phyloP scores from a whole-genome alignment of 2,113 vertebrate genomes.

The Dasyornis broadbenti region DNA sequence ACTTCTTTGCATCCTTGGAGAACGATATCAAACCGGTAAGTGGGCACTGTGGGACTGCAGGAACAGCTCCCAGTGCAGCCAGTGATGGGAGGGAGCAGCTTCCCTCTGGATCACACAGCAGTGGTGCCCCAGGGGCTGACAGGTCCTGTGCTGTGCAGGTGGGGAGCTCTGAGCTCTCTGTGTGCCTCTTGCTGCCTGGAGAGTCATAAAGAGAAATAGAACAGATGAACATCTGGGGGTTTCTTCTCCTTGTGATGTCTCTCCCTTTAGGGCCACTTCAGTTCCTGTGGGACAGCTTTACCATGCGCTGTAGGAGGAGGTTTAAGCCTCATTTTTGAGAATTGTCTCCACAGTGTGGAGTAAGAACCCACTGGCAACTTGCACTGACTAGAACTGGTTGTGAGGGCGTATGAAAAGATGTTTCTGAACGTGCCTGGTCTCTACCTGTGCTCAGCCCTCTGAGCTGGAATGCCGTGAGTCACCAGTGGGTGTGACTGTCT shows the following conservation, averaged over 20 bases:
- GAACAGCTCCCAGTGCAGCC: not conserved
- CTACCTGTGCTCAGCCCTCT: not conserved
- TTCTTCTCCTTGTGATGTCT: not conserved
- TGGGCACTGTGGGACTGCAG: not conserved
- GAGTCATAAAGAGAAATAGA: not conserved
- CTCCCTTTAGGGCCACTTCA: not conserved
- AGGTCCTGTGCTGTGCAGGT: rapidly evolving
- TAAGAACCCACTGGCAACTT: not conserved
- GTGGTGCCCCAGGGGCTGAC: rapidly evolving
- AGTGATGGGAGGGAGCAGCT: not conserved
- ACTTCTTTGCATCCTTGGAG: slow-evolving; percentile 89
- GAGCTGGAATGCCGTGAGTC: not conserved
- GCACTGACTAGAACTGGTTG: not conserved
- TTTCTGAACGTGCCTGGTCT: not conserved
- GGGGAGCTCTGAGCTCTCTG: not conserved
- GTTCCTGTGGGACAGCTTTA: not conserved
- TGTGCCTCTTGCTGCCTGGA: not conserved
- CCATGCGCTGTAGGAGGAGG: not conserved
- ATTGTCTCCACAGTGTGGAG: not conserved
- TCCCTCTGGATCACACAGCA: not conserved
- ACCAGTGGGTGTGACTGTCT: not conserved
- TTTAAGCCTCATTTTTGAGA: not conserved
- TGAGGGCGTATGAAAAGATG: not conserved
- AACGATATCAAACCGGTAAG: slow-evolving; percentile 97
- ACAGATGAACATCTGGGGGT: not conserved